These are phyloP conservation scores for Agrilus cyanescens DNA, from an alignment of 2,888 invertebrate species.

Conservation along the genomic window DNA sequence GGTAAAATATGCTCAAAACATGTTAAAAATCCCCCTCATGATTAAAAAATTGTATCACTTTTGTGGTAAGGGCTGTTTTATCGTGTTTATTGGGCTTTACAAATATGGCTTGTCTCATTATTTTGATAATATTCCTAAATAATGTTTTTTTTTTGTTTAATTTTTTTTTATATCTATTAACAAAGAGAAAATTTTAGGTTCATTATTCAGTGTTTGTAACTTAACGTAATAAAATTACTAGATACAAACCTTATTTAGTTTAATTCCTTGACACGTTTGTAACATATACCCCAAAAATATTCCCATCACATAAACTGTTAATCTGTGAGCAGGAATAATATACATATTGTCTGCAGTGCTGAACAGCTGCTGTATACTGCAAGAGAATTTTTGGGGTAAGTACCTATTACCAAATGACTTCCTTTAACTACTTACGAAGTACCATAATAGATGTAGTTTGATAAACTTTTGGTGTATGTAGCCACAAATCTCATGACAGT, in stretches of 20 bases:
- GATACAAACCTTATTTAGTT: slow-evolving; percentile 29
- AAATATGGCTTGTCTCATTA: too few species aligned
- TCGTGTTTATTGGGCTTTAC: too few species aligned
- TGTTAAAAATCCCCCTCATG: too few species aligned
- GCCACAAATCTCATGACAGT: slow-evolving; percentile 50
- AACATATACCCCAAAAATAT: slow-evolving; percentile 49
- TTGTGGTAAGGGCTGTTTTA: too few species aligned
- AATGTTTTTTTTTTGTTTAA: too few species aligned
- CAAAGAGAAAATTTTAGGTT: too few species aligned
- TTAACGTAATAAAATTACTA: neutral
- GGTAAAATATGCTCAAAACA: too few species aligned
- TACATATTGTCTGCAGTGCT: slow-evolving; percentile 58
- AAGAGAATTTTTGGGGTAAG: slow-evolving; percentile 16
- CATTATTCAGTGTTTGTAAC: neutral
- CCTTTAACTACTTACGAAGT: slow-evolving; percentile 45
- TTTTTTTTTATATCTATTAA: too few species aligned
- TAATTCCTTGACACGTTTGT: slow-evolving; percentile 35
- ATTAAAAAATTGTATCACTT: too few species aligned
- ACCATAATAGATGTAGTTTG: slow-evolving; percentile 57
- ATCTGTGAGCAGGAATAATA: slow-evolving; percentile 50
- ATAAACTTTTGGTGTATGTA: slow-evolving; percentile 45
- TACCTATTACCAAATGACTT: neutral
- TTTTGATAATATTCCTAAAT: too few species aligned
- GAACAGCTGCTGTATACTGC: slow-evolving; percentile 50
- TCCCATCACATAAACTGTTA: slow-evolving; percentile 58